phyloP scores from a whole-genome alignment of 2,888 invertebrate species.

The Eupeodes luniger region DNA sequence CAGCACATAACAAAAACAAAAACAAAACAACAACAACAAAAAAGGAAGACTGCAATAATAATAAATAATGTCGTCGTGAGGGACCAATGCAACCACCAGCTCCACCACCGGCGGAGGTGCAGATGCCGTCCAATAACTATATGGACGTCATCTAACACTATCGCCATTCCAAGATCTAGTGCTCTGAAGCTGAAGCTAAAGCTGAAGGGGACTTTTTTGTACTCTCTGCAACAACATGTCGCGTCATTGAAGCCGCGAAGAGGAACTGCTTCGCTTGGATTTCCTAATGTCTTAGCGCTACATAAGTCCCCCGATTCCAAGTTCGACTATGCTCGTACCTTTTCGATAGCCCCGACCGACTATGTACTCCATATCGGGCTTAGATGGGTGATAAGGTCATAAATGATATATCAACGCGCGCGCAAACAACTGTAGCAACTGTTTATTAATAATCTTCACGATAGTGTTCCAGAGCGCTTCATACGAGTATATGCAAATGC shows the following conservation, averaged over 20 bases:
- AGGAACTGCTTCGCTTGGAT: slow-evolving; percentile 63
- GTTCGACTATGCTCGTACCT: slow-evolving; percentile 8
- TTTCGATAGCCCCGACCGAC: slow-evolving; percentile 14
- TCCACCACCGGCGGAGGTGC: slow-evolving; percentile 72
- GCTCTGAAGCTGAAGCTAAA: slow-evolving; percentile 12
- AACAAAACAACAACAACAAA: slow-evolving; percentile 26
- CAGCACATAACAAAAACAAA: slow-evolving; percentile 18
- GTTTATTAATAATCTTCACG: slow-evolving; percentile 75
- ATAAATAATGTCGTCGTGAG: slow-evolving; percentile 77
- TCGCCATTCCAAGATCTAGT: slow-evolving; percentile 63
- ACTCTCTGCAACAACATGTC: slow-evolving; percentile 36
- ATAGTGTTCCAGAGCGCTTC: slow-evolving; percentile 59
- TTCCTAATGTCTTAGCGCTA: slow-evolving; percentile 56
- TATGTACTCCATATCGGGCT: slow-evolving; percentile 69
- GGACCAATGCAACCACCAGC: slow-evolving; percentile 68
- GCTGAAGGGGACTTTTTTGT: slow-evolving; percentile 39
- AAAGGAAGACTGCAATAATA: slow-evolving; percentile 71
- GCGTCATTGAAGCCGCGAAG: slow-evolving; percentile 45
- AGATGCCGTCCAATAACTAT: slow-evolving; percentile 76
- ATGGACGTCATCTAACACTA: slow-evolving; percentile 76
- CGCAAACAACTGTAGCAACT: slow-evolving; percentile 72
- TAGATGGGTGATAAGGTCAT: slow-evolving; percentile 76
- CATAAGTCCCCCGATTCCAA: slow-evolving; percentile 20
- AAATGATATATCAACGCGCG: slow-evolving; percentile 77
- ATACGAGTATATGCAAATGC: slow-evolving; percentile 67